These are phyloP conservation scores for Apostichopus leukothele DNA, from an alignment of 53 echinoderm and acorn worm species.

Conservation along the genomic window DNA sequence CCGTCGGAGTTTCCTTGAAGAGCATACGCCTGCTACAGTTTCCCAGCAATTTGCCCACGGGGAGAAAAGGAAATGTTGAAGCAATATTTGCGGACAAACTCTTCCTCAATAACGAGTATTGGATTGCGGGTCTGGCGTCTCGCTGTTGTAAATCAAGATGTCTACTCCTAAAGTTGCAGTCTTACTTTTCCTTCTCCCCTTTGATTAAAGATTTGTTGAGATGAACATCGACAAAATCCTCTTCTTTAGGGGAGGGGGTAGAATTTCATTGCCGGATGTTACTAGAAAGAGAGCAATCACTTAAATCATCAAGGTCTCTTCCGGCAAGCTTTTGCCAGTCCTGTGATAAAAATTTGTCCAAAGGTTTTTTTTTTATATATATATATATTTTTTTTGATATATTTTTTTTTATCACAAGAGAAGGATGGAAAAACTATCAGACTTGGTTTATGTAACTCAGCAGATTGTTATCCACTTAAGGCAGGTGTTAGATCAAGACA, in stretches of 20 bases:
- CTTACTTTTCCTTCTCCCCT: background rate
- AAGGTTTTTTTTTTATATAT: background rate
- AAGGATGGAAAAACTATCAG: background rate
- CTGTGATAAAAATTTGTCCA: background rate
- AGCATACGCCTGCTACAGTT: conserved; percentile 10
- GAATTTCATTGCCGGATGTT: conserved; percentile 11
- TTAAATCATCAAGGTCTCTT: conserved; percentile 3
- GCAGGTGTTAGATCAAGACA: background rate
- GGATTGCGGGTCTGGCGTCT: conserved; percentile 37
- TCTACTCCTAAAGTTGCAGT: background rate
- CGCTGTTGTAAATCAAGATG: conserved; percentile 38
- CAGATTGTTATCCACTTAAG: background rate
- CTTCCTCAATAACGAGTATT: background rate
- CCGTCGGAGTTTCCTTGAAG: background rate
- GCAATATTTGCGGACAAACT: conserved; percentile 27
- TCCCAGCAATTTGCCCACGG: conserved; percentile 28
- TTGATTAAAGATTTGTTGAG: conserved; percentile 6
- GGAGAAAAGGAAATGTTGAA: conserved; percentile 3
- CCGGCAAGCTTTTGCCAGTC: background rate
- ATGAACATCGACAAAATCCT: background rate
- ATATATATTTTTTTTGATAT: too few relatives aligned
- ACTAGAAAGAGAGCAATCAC: background rate
- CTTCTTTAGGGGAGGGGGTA: conserved; percentile 18
- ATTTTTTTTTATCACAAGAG: background rate
- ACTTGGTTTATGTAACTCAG: background rate